Percentiles rank a stretch among this genome's conserved stretches.
phyloP scores from a whole-genome alignment of 2,113 vertebrate genomes.

The Aegotheles bennettii region DNA sequence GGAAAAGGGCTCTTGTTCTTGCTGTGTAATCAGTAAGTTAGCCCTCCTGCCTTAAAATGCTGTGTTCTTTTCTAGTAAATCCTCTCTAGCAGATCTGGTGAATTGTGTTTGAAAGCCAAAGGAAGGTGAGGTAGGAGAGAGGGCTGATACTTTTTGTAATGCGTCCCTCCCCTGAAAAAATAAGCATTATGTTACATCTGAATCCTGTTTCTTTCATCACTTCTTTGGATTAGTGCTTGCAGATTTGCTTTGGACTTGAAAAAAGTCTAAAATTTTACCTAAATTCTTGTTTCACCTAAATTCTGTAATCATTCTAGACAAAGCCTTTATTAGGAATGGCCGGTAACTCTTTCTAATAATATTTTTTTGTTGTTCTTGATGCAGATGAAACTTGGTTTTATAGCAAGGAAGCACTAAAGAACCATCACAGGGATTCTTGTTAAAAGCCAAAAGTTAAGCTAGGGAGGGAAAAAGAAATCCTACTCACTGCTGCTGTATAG shows the following conservation, averaged over 20 bases:
- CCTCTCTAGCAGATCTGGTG: background rate
- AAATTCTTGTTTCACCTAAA: background rate
- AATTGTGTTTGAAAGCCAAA: background rate
- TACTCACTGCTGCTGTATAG: background rate
- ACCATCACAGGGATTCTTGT: background rate
- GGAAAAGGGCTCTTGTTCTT: background rate
- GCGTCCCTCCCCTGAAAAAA: background rate
- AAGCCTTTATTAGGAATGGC: background rate
- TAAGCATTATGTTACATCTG: background rate
- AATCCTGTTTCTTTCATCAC: background rate
- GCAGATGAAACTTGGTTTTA: slow-evolving; percentile 10
- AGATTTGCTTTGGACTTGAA: background rate
- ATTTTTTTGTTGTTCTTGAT: background rate
- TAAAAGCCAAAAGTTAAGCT: slow-evolving; percentile 2
- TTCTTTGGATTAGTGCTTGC: background rate
- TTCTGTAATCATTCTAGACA: background rate
- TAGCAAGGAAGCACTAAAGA: slow-evolving; percentile 26
- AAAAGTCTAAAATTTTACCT: background rate
- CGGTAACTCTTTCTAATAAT: background rate
- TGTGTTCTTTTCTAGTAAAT: background rate
- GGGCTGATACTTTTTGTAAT: background rate
- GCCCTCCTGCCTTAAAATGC: background rate
- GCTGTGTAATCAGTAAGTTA: background rate
- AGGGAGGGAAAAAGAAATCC: background rate
- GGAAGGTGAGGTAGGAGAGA: background rate